phyloP scores from a whole-genome alignment of 1,140 invertebrate genomes.

The Hylyphantes graminicola region DNA sequence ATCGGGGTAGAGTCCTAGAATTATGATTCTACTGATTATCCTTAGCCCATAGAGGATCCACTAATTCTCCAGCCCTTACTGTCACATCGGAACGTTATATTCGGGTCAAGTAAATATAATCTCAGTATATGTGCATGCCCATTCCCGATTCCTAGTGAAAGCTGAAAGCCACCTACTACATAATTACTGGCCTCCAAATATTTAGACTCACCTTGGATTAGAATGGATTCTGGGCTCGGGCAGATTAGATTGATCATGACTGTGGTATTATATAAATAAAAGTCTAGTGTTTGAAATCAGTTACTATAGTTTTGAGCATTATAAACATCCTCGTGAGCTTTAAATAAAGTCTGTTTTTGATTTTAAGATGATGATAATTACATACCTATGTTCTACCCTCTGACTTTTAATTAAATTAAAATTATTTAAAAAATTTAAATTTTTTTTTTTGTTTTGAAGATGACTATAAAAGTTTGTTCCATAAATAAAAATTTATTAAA shows the following conservation, averaged over 20 bases:
- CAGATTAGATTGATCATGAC: background rate
- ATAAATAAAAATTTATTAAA: too few species aligned
- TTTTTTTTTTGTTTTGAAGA: too few species aligned
- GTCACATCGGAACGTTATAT: conserved; percentile 27
- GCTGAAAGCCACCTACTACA: conserved; percentile 15
- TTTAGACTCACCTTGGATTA: conserved; percentile 19
- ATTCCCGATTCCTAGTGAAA: conserved; percentile 16
- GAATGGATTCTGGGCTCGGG: conserved; percentile 10
- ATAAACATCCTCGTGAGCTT: too few species aligned
- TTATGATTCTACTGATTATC: conserved; percentile 3
- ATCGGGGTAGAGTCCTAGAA: conserved; percentile 1
- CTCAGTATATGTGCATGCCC: background rate
- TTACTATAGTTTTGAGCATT: too few species aligned
- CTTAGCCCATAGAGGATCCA: background rate
- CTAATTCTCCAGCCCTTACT: background rate
- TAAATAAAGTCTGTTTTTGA: too few species aligned
- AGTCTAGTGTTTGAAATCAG: too few species aligned
- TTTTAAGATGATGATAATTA: too few species aligned
- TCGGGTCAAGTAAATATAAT: conserved; percentile 38
- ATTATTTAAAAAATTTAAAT: too few species aligned
- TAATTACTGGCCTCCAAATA: conserved; percentile 43
- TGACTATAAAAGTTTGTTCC: too few species aligned
- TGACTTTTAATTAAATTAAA: too few species aligned
- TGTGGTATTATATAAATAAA: too few species aligned
- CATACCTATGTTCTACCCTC: too few species aligned